Conservation (phyloP, 2,113 vertebrate species). For the Grantiella picta region DNA sequence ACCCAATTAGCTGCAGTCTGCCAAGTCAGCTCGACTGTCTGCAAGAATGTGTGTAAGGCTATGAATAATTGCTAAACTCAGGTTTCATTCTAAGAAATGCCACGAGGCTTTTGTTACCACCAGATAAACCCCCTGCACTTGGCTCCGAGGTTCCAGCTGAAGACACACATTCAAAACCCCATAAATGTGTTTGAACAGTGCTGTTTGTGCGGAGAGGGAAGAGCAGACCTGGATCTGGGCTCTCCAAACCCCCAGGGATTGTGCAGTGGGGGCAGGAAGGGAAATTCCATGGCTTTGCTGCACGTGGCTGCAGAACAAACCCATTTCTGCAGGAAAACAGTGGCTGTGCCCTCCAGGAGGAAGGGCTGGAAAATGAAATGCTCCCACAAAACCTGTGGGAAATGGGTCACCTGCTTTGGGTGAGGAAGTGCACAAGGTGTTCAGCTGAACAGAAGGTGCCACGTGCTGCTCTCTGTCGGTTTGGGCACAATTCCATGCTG, state of each 20-base stretch:
- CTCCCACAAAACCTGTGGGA: rapidly evolving
- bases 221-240: not conserved
- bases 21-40: constrained; percentile 16
- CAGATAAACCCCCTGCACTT: not conserved
- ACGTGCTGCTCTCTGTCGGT: not conserved
- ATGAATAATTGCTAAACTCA: constrained; percentile 34
- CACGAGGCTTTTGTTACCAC: not conserved
- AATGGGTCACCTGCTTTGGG: not conserved
- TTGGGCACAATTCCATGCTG: rapidly evolving
- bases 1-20: constrained; percentile 45
- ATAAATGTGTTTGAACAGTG: not conserved
- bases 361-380: not conserved
- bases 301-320: not conserved
- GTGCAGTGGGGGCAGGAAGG: not conserved
- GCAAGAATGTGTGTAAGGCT: not conserved
- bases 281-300: rapidly evolving
- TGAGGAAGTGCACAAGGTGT: not conserved
- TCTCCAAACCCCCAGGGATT: not conserved
- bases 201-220: not conserved
- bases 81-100: not conserved
- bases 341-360: not conserved
- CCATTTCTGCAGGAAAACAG: not conserved
- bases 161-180: not conserved
- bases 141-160: not conserved
- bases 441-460: not conserved